A percentile compares a stretch with the other conserved stretches of the same genome.
Conservation (phyloP, 92 coral and sea anemone species). For the Pocillopora meandrina region DNA sequence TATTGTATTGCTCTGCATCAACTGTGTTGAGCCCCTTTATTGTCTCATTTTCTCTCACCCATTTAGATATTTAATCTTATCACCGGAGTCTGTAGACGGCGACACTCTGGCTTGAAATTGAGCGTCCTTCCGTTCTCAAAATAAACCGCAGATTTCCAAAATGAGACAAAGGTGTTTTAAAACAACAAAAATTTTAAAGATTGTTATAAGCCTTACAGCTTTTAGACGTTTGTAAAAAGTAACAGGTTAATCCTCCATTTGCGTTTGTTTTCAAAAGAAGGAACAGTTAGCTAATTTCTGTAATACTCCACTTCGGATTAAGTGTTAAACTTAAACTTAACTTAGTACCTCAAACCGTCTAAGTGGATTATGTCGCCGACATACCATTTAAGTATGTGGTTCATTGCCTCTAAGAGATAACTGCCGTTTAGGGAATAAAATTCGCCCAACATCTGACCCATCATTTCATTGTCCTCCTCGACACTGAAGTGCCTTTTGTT, state of each 20-base stretch:
- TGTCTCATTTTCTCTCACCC: slow-evolving; percentile 4
- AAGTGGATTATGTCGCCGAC: background rate
- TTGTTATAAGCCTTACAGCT: background rate
- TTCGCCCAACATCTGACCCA: background rate
- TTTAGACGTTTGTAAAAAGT: background rate
- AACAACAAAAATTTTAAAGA: background rate
- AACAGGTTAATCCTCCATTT: background rate
- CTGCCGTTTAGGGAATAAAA: background rate
- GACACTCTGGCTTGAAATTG: slow-evolving; percentile 19
- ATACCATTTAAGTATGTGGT: background rate
- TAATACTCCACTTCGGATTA: background rate
- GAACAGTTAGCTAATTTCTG: background rate
- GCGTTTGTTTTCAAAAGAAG: background rate
- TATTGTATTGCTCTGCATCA: background rate
- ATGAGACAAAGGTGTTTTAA: background rate
- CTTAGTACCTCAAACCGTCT: background rate
- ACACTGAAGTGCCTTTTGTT: too few relatives aligned
- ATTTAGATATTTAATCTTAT: slow-evolving; percentile 16
- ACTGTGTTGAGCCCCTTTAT: background rate
- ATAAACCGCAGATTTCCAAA: background rate
- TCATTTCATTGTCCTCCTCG: background rate
- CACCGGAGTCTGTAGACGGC: background rate
- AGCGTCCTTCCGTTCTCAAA: background rate
- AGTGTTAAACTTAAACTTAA: background rate
- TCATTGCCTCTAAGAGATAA: background rate